Evolutionary conservation across 1,140 invertebrate genomes (phyloP).

Genomic region (Bombyx mori): ASM3026992v2 NC_085127.1:1243501-1244000

Average conservation of each 20-base stretch:
- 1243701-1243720: slow-evolving; percentile 20
- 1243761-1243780: slow-evolving; percentile 20
- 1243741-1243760: slow-evolving; percentile 15
- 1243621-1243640: slow-evolving; percentile 7
- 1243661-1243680: slow-evolving; percentile 18
- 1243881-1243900: slow-evolving; percentile 11
- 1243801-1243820: slow-evolving; percentile 15
- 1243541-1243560: slow-evolving; percentile 16
- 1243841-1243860: slow-evolving; percentile 19
- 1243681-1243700: slow-evolving; percentile 25
- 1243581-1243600: slow-evolving; percentile 20
- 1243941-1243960: slow-evolving; percentile 11
- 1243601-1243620: slow-evolving; percentile 21
- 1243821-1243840: slow-evolving; percentile 16
- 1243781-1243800: slow-evolving; percentile 25
- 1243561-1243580: slow-evolving; percentile 21
- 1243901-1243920: slow-evolving; percentile 5
- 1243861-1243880: slow-evolving; percentile 21
- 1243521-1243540: slow-evolving; percentile 18
- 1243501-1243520: slow-evolving; percentile 20
- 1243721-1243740: slow-evolving; percentile 18
- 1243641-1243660: slow-evolving; percentile 7
- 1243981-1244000: slow-evolving; percentile 9
- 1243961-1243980: slow-evolving; percentile 21
- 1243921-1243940: slow-evolving; percentile 11